Conservation (phyloP, 2,113 vertebrate species). For the Phrynocephalus versicolor region DNA sequence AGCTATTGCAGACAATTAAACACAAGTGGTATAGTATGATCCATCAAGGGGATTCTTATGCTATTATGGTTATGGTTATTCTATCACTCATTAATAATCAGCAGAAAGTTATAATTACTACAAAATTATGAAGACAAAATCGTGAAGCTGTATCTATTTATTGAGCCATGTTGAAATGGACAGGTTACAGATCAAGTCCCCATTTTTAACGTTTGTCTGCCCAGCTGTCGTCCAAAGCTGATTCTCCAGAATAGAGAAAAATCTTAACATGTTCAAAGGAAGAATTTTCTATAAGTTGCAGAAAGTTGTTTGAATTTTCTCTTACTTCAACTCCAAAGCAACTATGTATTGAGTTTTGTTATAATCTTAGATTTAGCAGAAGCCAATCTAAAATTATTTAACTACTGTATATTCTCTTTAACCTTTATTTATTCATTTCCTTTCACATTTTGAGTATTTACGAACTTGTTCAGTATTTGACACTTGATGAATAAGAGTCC, state of each 20-base stretch:
- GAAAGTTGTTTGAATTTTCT: not conserved
- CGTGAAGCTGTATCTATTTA: not conserved
- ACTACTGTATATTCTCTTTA: slow-evolving; percentile 25
- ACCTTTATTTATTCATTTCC: slow-evolving; percentile 15
- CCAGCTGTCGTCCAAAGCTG: not conserved
- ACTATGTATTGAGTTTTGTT: not conserved
- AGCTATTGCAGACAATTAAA: no score
- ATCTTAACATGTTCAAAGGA: slow-evolving; percentile 23
- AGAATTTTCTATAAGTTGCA: slow-evolving; percentile 31
- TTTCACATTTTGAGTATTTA: slow-evolving; percentile 35
- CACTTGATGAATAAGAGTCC: slow-evolving; percentile 56
- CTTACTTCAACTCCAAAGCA: slow-evolving; percentile 19
- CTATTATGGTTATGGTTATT: not conserved
- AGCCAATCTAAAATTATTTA: slow-evolving; percentile 3
- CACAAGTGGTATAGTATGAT: not conserved
- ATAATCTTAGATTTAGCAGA: slow-evolving; percentile 18
- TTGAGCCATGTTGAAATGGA: not conserved
- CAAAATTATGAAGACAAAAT: not conserved
- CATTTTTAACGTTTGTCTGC: not conserved
- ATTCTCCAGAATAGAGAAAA: slow-evolving; percentile 42
- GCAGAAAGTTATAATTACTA: not conserved
- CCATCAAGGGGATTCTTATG: not conserved
- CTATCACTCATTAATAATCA: not conserved
- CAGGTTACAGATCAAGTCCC: no score
- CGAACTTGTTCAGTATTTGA: slow-evolving; percentile 44